Evolutionary conservation across 2,888 invertebrate species (phyloP), one percentile per base, ranked within the genome.

Genomic region (Nomada hirtipes): DNA sequence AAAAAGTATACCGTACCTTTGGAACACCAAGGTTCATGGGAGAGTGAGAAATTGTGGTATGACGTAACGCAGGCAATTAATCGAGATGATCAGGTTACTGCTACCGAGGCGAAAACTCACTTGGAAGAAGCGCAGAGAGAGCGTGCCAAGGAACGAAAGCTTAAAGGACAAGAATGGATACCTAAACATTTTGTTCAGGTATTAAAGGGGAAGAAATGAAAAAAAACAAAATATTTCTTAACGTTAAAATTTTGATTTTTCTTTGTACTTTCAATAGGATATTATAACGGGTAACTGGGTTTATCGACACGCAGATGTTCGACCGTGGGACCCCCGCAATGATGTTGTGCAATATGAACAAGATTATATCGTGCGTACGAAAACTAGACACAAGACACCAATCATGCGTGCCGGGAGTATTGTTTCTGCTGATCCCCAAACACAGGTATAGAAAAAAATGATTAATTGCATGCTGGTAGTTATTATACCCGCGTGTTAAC

Each of bases 71-170:
- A 96, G 71, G 98, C 98, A 0, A 98, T 99, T 85, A 93, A 94
- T 29, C 95, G 95, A 15, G 97, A 98, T 78, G 98, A 99, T 94
- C 95, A 97, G 95, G 94, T 96, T 44, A 96, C 96, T 1, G 99
- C 99, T 0, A 99, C 99, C 0, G 97, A 98, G 78, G 97, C 98
- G 91, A 99, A 99, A 94, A 98, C 98, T 0, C 94, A 96, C 59
- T 95, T 99, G 65, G 99, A 99, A 91, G 98, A 98, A 92, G 96
- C 96, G 0, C 98, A 98, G 93, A 94, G 98, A 9, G 95, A 95
- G 20, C 95, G 96, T 0, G 97, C 97, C 0, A 96, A 96, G 89
- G 96, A 96, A 80, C 95, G 97, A 4, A 95, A 96, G 88, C 94
- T 94, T 0, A 95, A 95, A 84, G 95, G 96, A 70, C 94, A 95